phyloP scores from a whole-genome alignment of 2,888 invertebrate genomes.

The Fragum fragum region DNA sequence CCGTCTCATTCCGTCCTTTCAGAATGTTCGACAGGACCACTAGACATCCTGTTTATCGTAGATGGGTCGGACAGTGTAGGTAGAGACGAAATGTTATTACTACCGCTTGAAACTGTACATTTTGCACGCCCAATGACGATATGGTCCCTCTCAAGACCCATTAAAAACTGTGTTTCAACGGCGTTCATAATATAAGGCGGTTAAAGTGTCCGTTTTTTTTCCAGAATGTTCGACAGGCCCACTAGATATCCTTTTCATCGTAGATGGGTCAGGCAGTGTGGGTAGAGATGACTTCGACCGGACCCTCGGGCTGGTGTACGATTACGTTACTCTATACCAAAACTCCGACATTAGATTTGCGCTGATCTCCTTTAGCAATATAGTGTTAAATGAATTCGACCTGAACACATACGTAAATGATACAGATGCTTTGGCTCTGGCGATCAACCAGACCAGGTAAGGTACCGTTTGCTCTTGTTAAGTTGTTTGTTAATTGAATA shows the following conservation, averaged over 20 bases:
- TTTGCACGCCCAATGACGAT: no score
- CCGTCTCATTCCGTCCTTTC: no score
- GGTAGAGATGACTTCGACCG: constrained; percentile 25
- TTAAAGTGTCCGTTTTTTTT: no score
- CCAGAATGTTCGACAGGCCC: background rate
- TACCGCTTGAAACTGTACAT: no score
- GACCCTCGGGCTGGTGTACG: constrained; percentile 17
- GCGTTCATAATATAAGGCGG: no score
- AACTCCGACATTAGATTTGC: constrained; percentile 31
- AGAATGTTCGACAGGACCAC: background rate
- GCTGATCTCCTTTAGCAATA: constrained; percentile 29
- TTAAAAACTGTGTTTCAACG: no score
- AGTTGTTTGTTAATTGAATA: no score
- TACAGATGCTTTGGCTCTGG: background rate
- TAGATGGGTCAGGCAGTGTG: constrained; percentile 50
- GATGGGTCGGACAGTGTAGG: constrained; percentile 54
- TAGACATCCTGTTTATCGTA: constrained; percentile 47
- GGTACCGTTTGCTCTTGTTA: no score
- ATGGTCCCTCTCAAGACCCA: no score
- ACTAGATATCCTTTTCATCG: constrained; percentile 46
- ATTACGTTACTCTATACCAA: constrained; percentile 19
- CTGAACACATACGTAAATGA: constrained; percentile 19
- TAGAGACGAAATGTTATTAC: no score
- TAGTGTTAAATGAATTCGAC: constrained; percentile 12
- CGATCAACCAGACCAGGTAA: constrained; percentile 19